These are phyloP conservation scores for Craterocephalus amniculus DNA, from an alignment of 2,797 vertebrate species.

Conservation along the genomic window DNA sequence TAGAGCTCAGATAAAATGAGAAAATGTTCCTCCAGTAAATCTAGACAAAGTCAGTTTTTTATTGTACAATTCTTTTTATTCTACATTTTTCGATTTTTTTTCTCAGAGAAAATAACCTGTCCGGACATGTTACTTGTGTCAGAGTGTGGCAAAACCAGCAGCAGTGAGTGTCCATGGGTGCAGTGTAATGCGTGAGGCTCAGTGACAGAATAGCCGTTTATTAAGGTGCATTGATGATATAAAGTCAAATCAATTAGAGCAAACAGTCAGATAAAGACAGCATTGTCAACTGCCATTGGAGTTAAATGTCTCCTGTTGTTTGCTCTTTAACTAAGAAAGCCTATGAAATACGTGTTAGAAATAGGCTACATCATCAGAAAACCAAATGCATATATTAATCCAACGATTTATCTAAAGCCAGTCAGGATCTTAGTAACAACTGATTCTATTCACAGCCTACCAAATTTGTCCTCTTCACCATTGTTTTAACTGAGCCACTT, in stretches of 20 bases:
- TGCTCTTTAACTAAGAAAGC: background rate
- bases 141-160: constrained; percentile 43
- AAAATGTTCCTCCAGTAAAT: background rate
- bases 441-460: constrained; percentile 2
- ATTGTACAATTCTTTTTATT: constrained; percentile 1
- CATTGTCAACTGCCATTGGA: constrained; percentile 4
- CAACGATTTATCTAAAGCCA: background rate
- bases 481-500: constrained; percentile 2
- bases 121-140: constrained; percentile 15
- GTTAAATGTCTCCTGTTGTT: constrained; percentile 2
- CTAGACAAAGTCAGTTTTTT: background rate
- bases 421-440: background rate
- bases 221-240: constrained; percentile 4
- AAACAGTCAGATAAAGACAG: constrained; percentile 26
- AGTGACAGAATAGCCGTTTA: constrained; percentile 15
- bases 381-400: background rate
- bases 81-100: constrained; percentile 6
- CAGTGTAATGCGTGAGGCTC: constrained; percentile 15
- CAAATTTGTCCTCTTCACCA: constrained; percentile 8
- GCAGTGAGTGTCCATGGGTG: constrained; percentile 14
- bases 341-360: background rate
- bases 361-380: background rate
- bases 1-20: constrained; percentile 12
- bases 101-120: constrained; percentile 3
- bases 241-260: background rate